Evolutionary conservation across 2,888 invertebrate genomes (phyloP).

Genomic region (Timema podura): DNA sequence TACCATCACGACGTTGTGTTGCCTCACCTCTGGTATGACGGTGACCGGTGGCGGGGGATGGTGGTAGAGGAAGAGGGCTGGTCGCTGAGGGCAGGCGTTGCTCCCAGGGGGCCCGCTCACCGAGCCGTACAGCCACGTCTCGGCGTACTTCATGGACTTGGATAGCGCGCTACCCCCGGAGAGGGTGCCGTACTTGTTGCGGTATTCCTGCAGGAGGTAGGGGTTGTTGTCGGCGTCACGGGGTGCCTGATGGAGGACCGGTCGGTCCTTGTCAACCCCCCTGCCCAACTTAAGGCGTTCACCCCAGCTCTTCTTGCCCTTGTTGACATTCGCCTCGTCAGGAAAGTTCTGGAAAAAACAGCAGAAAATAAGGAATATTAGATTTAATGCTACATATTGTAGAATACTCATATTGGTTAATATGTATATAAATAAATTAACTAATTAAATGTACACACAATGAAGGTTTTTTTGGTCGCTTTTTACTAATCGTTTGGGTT

Average conservation of each 20-base stretch:
- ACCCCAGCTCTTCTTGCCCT: constrained; percentile 33
- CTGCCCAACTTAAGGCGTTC: constrained; percentile 28
- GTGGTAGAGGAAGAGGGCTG: constrained; percentile 44
- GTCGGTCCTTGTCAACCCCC: constrained; percentile 32
- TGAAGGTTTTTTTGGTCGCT: too few species aligned
- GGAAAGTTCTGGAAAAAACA: constrained; percentile 10
- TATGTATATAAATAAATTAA: too few species aligned
- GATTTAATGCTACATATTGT: too few species aligned
- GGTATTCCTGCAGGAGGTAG: constrained; percentile 31
- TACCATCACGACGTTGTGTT: constrained; percentile 43
- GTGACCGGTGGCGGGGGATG: constrained; percentile 46
- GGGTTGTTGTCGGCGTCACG: neutral
- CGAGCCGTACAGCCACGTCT: constrained; percentile 81
- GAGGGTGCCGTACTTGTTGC: constrained; percentile 43
- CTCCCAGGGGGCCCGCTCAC: constrained; percentile 44
- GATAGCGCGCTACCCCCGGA: constrained; percentile 69
- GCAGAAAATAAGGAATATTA: neutral
- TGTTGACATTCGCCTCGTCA: constrained; percentile 16
- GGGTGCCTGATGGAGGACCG: constrained; percentile 24
- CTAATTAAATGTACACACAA: too few species aligned
- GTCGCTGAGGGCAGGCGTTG: constrained; percentile 46
- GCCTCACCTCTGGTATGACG: constrained; percentile 47
- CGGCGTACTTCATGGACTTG: constrained; percentile 80
- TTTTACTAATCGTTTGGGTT: too few species aligned
- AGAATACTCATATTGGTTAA: too few species aligned